Evolutionary conservation across 1,140 invertebrate species (phyloP).

Genomic region (Drosophila orena): DNA sequence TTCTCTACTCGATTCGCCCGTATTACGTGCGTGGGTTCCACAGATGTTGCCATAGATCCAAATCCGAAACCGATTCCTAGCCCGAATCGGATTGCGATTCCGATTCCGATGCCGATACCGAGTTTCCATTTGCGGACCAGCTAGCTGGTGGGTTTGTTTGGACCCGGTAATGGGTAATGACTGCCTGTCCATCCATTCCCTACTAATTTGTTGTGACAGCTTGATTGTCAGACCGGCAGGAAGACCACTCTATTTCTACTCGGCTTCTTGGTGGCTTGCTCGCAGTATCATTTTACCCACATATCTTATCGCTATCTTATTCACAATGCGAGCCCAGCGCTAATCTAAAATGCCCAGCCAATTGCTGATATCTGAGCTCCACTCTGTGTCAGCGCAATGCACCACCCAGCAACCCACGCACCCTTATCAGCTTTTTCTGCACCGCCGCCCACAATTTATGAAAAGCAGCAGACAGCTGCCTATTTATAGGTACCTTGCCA

Average conservation of each 20-base stretch:
- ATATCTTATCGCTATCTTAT: slow-evolving; percentile 73
- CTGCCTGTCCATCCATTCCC: slow-evolving; percentile 23
- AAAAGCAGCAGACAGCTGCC: slow-evolving; percentile 7
- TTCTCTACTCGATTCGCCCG: slow-evolving; percentile 20
- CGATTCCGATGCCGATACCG: too few relatives aligned
- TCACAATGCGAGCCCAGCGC: slow-evolving; percentile 28
- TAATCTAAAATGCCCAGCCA: slow-evolving; percentile 51
- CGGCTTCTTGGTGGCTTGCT: neutral
- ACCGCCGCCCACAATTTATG: neutral
- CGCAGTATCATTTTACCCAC: slow-evolving; percentile 3
- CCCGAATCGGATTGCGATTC: neutral
- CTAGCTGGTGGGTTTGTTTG: slow-evolving; percentile 33
- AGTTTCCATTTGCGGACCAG: slow-evolving; percentile 4
- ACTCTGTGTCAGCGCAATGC: slow-evolving; percentile 16
- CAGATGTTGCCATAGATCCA: slow-evolving; percentile 42
- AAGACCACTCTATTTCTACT: slow-evolving; percentile 7
- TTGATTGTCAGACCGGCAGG: slow-evolving; percentile 62
- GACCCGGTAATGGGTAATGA: slow-evolving; percentile 31
- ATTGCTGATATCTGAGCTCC: slow-evolving; percentile 54
- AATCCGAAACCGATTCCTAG: neutral
- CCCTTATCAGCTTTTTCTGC: slow-evolving; percentile 15
- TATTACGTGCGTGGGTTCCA: slow-evolving; percentile 59
- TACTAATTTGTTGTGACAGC: slow-evolving; percentile 70
- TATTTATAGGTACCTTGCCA: slow-evolving; percentile 25
- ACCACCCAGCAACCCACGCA: neutral